Percentiles rank a stretch among this genome's conserved stretches.
Evolutionary conservation across 2,797 vertebrate genomes (phyloP).

Genomic region (Danio kyathit): DNA sequence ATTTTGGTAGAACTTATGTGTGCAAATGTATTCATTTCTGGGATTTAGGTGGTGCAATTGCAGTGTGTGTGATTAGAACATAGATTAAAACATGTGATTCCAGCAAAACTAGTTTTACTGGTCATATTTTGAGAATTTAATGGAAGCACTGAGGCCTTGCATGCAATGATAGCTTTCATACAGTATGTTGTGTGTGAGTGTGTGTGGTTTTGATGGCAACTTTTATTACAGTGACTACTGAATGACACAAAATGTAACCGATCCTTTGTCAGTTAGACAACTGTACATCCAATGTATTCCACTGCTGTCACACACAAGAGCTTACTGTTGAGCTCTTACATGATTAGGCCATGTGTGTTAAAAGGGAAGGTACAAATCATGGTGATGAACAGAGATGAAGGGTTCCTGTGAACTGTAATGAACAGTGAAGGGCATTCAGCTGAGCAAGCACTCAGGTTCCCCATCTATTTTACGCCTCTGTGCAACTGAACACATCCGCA

Average conservation of each 20-base stretch:
- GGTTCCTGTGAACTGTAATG: constrained; percentile 27
- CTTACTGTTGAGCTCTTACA: background rate
- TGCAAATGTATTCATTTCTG: background rate
- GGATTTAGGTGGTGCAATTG: background rate
- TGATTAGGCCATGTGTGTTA: background rate
- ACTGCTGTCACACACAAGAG: background rate
- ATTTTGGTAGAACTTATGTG: background rate
- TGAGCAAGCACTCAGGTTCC: constrained; percentile 31
- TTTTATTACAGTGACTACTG: background rate
- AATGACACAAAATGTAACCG: background rate
- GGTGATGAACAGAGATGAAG: constrained; percentile 2
- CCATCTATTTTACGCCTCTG: constrained; percentile 29
- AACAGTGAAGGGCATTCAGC: constrained; percentile 33
- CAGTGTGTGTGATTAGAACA: constrained; percentile 1
- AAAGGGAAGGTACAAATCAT: background rate
- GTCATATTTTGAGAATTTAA: background rate
- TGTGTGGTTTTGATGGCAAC: background rate
- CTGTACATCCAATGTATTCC: background rate
- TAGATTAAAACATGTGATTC: background rate
- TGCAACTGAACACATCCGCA: constrained; percentile 40
- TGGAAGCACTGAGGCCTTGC: background rate
- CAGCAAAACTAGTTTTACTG: constrained; percentile 44
- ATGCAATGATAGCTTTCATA: constrained; percentile 4
- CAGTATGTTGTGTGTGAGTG: background rate
- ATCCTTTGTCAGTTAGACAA: background rate